A percentile compares a stretch with the other conserved stretches of the same genome.
phyloP scores from a whole-genome alignment of 92 coral and sea anemone genomes.

The Pocillopora grandis region DNA sequence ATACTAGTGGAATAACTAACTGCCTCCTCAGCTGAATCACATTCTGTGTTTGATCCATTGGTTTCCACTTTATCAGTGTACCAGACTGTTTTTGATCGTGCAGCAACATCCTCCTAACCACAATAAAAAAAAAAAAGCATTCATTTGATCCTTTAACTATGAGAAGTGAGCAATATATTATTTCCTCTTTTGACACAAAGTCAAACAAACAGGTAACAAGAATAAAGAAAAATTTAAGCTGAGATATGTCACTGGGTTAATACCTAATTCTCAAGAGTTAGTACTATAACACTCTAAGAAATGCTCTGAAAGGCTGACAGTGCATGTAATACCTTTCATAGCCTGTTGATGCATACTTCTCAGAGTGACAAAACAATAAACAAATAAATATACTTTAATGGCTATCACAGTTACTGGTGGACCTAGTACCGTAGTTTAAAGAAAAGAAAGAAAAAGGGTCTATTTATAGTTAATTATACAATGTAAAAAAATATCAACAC shows the following conservation, averaged over 20 bases:
- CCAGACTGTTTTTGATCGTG: constrained; percentile 31
- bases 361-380: no score
- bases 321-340: no score
- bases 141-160: not conserved
- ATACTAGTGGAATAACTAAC: constrained; percentile 71
- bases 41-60: not conserved
- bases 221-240: not conserved
- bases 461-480: no score
- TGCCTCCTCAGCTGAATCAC: constrained; percentile 21
- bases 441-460: no score
- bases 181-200: not conserved
- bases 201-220: not conserved
- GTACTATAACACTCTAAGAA: no score
- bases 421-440: not conserved
- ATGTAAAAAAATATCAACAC: no score
- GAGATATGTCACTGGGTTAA: no score
- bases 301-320: no score
- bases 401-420: not conserved
- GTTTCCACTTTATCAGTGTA: constrained; percentile 39
- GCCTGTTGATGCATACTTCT: no score
- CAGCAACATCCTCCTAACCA: constrained; percentile 23
- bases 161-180: not conserved
- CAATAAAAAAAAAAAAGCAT: not conserved
- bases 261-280: no score
- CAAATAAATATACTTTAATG: no score